These are phyloP conservation scores for Bombus waltoni DNA, from an alignment of 1,140 invertebrate species.

Conservation along the genomic window DNA sequence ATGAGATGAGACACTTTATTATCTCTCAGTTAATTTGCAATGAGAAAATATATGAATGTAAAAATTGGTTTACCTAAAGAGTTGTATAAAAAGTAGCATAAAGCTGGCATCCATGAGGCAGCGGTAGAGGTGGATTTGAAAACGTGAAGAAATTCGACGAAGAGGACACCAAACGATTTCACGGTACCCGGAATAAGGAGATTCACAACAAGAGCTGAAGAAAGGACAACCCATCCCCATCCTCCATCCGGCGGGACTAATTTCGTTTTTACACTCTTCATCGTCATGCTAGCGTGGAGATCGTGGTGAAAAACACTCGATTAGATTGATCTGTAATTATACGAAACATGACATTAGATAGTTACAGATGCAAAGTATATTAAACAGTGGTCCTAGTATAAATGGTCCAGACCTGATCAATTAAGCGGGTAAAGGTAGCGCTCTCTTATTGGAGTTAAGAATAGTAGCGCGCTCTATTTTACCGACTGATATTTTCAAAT, in stretches of 20 bases:
- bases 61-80: conserved; percentile 86
- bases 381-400: neutral
- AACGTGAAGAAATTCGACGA: conserved; percentile 90
- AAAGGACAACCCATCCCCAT: conserved; percentile 92
- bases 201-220: conserved; percentile 90
- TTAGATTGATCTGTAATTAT: conserved; percentile 38
- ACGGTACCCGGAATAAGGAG: conserved; percentile 91
- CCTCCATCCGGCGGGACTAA: conserved; percentile 86
- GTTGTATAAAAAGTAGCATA: conserved; percentile 93
- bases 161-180: conserved; percentile 92
- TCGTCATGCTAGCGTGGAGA: conserved; percentile 34
- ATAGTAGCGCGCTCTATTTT: neutral
- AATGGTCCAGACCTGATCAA: neutral
- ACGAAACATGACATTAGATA: neutral
- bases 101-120: conserved; percentile 90
- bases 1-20: neutral
- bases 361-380: neutral
- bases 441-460: neutral
- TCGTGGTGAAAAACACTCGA: neutral
- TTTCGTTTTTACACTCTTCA: conserved; percentile 76
- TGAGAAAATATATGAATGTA: neutral
- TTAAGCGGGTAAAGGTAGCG: neutral
- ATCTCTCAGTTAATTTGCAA: neutral
- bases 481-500: neutral
- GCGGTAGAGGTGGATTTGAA: conserved; percentile 88